Evolutionary conservation across 2,888 invertebrate genomes (phyloP).

Genomic region (Chrysolina oricalcia): DNA sequence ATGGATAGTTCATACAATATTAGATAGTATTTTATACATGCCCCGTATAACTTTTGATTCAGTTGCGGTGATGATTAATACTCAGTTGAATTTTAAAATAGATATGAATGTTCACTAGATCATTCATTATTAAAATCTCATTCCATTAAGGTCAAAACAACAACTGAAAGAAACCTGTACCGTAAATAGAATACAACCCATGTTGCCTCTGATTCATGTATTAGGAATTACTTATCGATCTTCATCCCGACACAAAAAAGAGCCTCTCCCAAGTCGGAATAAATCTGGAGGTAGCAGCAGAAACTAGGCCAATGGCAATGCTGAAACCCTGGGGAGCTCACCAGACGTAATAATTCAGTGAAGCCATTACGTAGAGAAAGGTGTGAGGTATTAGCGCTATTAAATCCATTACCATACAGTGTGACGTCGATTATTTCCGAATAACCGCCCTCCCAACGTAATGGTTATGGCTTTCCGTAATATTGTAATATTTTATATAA

Average conservation of each 20-base stretch:
- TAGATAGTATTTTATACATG: too few species aligned
- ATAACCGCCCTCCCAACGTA: neutral
- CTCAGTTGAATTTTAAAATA: too few species aligned
- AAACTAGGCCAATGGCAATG: slow-evolving; percentile 22
- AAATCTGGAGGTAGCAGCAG: neutral
- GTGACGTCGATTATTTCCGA: neutral
- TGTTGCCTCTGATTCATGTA: neutral
- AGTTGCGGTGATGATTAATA: too few species aligned
- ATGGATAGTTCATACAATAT: too few species aligned
- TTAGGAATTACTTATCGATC: neutral
- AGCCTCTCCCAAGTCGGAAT: slow-evolving; percentile 11
- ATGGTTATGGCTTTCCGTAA: too few species aligned
- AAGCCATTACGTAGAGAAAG: neutral
- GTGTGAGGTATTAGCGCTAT: neutral
- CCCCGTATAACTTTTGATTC: too few species aligned
- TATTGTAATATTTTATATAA: too few species aligned
- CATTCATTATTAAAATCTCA: too few species aligned
- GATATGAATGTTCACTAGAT: too few species aligned
- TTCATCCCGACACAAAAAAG: slow-evolving; percentile 2
- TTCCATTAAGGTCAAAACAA: too few species aligned
- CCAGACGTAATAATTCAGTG: neutral
- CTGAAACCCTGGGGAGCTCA: slow-evolving; percentile 4
- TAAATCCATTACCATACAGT: neutral
- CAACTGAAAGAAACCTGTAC: too few species aligned
- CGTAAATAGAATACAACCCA: neutral